Percentiles rank a stretch among this genome's conserved stretches.
Evolutionary conservation across 2,797 vertebrate species (phyloP).

Genomic region (Tachyglossus aculeatus): DNA sequence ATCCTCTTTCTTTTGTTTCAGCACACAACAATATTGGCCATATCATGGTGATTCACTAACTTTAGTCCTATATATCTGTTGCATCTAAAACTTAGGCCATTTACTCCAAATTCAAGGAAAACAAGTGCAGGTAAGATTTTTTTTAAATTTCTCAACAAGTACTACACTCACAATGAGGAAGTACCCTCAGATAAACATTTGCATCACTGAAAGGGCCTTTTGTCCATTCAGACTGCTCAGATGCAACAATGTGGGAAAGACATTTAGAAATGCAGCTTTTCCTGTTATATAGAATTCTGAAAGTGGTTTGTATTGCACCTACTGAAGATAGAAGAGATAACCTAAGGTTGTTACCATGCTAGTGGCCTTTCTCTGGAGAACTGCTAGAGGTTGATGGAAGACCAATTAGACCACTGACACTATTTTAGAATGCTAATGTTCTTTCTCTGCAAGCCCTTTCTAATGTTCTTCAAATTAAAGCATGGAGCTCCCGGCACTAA

Average conservation of each 20-base stretch:
- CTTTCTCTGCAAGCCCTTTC: no score
- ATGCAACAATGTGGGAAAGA: neutral
- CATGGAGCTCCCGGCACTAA: no score
- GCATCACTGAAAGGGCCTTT: neutral
- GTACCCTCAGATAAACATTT: constrained; percentile 15
- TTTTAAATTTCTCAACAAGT: neutral
- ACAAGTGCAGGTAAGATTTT: neutral
- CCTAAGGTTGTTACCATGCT: no score
- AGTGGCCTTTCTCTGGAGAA: no score
- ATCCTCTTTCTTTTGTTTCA: no score
- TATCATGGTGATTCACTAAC: neutral
- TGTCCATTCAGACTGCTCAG: neutral
- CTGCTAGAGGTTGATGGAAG: no score
- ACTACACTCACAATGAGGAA: neutral
- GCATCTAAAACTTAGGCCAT: no score
- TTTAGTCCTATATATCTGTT: neutral
- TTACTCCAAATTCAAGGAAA: neutral
- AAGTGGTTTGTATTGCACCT: neutral
- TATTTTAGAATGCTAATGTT: no score
- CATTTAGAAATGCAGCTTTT: neutral
- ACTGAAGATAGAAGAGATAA: constrained; percentile 25
- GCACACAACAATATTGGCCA: neutral
- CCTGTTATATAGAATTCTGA: constrained; percentile 5
- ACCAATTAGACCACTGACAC: no score
- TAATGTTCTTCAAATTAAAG: no score